Evolutionary conservation across 2,797 vertebrate species (phyloP).

Genomic region (Sebastes nivosus): DNA sequence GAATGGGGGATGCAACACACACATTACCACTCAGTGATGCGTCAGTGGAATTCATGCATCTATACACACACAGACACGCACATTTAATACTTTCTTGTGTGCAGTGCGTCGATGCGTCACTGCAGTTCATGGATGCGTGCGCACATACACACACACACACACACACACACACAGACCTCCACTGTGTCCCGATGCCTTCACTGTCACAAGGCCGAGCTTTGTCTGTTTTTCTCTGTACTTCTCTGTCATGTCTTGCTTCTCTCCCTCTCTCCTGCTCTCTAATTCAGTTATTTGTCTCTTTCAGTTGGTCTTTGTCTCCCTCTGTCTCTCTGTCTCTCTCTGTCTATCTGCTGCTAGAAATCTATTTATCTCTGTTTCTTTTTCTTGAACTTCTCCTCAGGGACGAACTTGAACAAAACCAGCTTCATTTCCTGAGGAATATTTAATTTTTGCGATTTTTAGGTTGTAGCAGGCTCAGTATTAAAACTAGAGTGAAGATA

Average conservation of each 20-base stretch:
- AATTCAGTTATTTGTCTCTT: neutral
- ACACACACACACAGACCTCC: conserved; percentile 47
- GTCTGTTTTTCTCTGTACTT: conserved; percentile 44
- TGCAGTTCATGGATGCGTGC: conserved; percentile 7
- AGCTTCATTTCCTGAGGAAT: neutral
- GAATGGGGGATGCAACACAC: conserved; percentile 7
- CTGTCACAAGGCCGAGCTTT: conserved; percentile 75
- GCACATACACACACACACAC: conserved; percentile 41
- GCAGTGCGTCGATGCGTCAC: conserved; percentile 14
- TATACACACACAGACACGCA: conserved; percentile 23
- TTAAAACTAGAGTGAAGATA: too few species aligned
- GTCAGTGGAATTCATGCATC: conserved; percentile 39
- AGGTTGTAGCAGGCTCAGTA: too few species aligned
- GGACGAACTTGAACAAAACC: neutral
- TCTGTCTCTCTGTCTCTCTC: conserved; percentile 15
- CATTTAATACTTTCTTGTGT: conserved; percentile 1
- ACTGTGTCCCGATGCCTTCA: conserved; percentile 52
- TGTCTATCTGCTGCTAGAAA: neutral
- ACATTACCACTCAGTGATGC: conserved; percentile 50
- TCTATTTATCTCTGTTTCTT: neutral
- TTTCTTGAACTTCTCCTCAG: neutral
- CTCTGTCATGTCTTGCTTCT: neutral
- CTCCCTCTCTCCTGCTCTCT: neutral
- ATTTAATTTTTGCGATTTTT: neutral
- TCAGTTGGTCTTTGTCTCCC: neutral